Evolutionary conservation across 1,140 invertebrate species (phyloP).

Genomic region (Sogatella furcifera): DNA sequence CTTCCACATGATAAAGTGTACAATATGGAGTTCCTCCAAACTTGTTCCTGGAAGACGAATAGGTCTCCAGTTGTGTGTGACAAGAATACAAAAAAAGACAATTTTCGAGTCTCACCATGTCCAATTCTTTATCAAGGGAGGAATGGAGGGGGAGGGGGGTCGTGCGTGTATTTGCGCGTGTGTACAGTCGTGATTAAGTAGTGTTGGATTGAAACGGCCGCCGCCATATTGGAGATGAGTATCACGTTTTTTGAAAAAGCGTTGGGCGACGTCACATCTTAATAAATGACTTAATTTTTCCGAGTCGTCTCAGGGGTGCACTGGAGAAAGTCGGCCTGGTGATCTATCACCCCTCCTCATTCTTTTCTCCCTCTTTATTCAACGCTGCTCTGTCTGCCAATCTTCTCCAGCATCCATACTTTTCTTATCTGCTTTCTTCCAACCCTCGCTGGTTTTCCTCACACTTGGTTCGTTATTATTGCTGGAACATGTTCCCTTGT

Average conservation of each 20-base stretch:
- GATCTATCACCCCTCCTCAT: neutral
- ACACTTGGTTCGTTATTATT: too few relatives aligned
- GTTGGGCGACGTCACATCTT: conserved; percentile 1
- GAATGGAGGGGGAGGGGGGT: too few relatives aligned
- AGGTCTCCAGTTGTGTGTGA: too few relatives aligned
- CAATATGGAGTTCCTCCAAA: too few relatives aligned
- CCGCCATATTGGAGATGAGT: conserved; percentile 2
- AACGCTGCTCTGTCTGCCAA: neutral
- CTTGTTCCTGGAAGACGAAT: too few relatives aligned
- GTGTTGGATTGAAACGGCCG: neutral
- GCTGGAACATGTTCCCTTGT: too few relatives aligned
- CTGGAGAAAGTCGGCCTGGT: neutral
- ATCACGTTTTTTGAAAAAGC: neutral
- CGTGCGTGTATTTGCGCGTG: too few relatives aligned
- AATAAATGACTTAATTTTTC: conserved; percentile 4
- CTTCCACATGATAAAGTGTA: too few relatives aligned
- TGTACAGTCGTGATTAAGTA: too few relatives aligned
- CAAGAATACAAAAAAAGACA: too few relatives aligned
- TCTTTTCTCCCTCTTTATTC: neutral
- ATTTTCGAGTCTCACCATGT: too few relatives aligned
- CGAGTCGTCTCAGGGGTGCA: neutral
- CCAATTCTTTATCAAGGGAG: too few relatives aligned
- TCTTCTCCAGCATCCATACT: neutral
- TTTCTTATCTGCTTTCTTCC: neutral
- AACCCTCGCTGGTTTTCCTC: neutral